Evolutionary conservation across 2,797 vertebrate genomes (phyloP).

Genomic region (Mareca penelope): DNA sequence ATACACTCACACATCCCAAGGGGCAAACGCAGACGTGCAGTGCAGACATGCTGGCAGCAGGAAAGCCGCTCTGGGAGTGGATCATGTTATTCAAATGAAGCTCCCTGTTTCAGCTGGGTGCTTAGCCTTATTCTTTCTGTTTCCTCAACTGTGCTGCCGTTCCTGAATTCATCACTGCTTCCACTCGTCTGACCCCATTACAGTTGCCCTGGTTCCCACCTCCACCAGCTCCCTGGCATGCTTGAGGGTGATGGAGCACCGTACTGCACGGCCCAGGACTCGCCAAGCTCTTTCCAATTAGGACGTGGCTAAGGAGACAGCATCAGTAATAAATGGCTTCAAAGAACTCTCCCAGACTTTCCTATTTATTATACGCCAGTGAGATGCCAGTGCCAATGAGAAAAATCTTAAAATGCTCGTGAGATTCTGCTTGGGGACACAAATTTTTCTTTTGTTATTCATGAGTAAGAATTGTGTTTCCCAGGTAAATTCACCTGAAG

Average conservation of each 20-base stretch:
- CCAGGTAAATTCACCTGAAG: background rate
- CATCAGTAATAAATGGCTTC: background rate
- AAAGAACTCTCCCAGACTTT: background rate
- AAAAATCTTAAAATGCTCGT: background rate
- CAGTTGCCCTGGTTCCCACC: background rate
- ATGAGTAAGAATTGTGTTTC: background rate
- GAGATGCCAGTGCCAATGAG: background rate
- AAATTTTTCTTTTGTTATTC: background rate
- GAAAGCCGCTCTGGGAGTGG: background rate
- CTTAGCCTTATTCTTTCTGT: background rate
- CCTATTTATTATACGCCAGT: background rate
- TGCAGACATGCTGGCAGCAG: background rate
- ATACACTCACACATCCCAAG: background rate
- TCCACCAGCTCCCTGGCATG: background rate
- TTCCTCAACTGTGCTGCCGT: background rate
- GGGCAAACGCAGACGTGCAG: background rate
- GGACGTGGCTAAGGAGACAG: background rate
- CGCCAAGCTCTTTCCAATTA: background rate
- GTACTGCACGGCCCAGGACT: background rate
- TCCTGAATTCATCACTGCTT: fast-evolving
- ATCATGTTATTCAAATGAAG: background rate
- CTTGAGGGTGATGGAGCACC: background rate
- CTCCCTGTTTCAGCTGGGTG: background rate
- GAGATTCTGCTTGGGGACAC: background rate
- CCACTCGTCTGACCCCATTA: background rate